Evolutionary conservation across 2,888 invertebrate species (phyloP).

Genomic region (Thereva nobilitata): DNA sequence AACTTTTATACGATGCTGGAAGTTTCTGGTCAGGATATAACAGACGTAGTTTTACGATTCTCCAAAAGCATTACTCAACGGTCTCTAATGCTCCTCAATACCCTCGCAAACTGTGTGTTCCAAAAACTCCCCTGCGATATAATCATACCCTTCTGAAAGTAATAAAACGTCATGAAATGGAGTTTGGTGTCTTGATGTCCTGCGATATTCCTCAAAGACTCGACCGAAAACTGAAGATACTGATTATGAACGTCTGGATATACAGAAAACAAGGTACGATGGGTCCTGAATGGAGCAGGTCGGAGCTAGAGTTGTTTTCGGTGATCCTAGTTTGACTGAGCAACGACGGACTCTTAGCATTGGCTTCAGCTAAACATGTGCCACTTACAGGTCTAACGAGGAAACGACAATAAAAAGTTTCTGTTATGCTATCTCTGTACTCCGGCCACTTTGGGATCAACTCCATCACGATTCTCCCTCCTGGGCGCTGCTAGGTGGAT

Average conservation of each 20-base stretch:
- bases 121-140: slow-evolving; percentile 14
- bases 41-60: slow-evolving; percentile 40
- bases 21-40: slow-evolving; percentile 35
- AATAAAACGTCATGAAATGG: slow-evolving; percentile 41
- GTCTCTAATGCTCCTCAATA: slow-evolving; percentile 20
- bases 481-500: neutral
- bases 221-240: slow-evolving; percentile 20
- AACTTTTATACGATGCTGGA: slow-evolving; percentile 38
- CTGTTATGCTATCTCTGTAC: slow-evolving; percentile 10
- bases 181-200: slow-evolving; percentile 2
- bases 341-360: neutral
- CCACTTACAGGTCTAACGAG: slow-evolving; percentile 9
- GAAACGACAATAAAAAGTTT: slow-evolving; percentile 17
- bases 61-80: slow-evolving; percentile 36
- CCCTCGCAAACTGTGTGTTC: neutral
- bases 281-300: neutral
- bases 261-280: slow-evolving; percentile 1
- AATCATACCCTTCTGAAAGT: slow-evolving; percentile 26
- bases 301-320: neutral
- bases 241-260: slow-evolving; percentile 16
- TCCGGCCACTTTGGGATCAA: slow-evolving; percentile 2
- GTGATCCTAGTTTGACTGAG: neutral
- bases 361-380: slow-evolving; percentile 15
- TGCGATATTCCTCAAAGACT: slow-evolving; percentile 29
- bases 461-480: neutral